These are phyloP conservation scores for Beroe forskalii DNA, from an alignment of 37 sponge, comb jelly and placozoan species.

Conservation along the genomic window DNA sequence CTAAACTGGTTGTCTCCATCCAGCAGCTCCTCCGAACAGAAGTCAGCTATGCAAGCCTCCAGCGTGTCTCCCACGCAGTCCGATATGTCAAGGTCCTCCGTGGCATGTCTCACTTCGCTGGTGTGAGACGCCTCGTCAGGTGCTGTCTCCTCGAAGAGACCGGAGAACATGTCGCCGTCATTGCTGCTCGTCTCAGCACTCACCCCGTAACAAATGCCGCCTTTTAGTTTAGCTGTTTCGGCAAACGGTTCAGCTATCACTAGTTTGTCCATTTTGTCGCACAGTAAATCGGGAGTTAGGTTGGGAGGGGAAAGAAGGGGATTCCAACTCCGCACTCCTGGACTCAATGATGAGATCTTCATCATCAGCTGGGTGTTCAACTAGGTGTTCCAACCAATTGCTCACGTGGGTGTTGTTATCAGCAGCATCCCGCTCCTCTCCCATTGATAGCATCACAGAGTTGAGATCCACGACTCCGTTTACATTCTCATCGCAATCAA, in stretches of 20 bases:
- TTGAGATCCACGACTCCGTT: background rate
- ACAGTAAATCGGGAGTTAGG: too few relatives aligned
- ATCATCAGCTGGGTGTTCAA: background rate
- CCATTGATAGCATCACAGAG: background rate
- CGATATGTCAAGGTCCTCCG: background rate
- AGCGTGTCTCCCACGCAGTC: slow-evolving; percentile 56
- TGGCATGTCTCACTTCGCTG: background rate
- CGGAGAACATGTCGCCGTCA: background rate
- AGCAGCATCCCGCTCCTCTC: background rate
- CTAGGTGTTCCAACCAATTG: background rate
- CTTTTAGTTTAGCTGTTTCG: background rate
- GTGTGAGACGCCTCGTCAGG: background rate
- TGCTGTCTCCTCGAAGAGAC: background rate
- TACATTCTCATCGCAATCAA: background rate
- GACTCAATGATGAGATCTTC: background rate
- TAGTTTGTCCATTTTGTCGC: background rate
- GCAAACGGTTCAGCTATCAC: background rate
- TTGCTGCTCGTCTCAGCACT: background rate
- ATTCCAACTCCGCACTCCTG: too few relatives aligned
- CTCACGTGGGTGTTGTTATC: background rate
- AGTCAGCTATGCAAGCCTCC: slow-evolving; percentile 69
- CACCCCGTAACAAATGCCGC: slow-evolving; percentile 15
- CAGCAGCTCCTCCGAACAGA: slow-evolving; percentile 73
- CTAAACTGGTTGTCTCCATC: slow-evolving; percentile 78
- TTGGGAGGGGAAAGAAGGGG: too few relatives aligned